Percentiles rank a stretch among this genome's conserved stretches.
Evolutionary conservation across 2,113 vertebrate genomes (phyloP).

Genomic region (Orycteropus afer): DNA sequence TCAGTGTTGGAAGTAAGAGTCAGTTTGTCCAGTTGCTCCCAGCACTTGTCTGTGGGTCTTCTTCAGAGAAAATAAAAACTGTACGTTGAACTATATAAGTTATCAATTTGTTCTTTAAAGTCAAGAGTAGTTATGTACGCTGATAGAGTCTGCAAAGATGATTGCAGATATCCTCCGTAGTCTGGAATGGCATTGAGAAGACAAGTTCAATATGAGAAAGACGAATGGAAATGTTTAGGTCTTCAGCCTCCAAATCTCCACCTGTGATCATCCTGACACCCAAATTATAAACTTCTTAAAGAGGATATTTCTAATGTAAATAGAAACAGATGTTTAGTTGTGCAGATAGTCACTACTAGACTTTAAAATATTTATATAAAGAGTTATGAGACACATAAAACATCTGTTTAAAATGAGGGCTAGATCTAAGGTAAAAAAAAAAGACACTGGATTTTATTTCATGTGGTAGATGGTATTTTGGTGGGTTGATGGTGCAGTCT

Average conservation of each 20-base stretch:
- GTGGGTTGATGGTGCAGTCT: not conserved
- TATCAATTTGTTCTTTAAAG: conserved; percentile 19
- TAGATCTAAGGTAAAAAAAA: not conserved
- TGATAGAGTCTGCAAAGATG: conserved; percentile 35
- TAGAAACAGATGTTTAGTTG: conserved; percentile 53
- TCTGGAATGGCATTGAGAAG: not conserved
- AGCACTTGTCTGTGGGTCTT: not conserved
- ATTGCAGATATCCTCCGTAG: not conserved
- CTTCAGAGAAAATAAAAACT: not conserved
- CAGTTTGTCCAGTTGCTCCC: not conserved
- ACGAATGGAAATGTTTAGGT: conserved; percentile 8
- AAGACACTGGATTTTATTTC: not conserved
- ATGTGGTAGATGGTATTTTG: fast-evolving
- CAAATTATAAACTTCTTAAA: conserved; percentile 30
- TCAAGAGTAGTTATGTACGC: not conserved
- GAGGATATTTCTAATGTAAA: conserved; percentile 4
- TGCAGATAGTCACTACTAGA: not conserved
- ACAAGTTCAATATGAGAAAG: not conserved
- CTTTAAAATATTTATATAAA: conserved; percentile 38
- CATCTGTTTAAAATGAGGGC: not conserved
- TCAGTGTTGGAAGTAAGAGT: not conserved
- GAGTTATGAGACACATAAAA: not conserved
- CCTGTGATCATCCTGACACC: conserved; percentile 30
- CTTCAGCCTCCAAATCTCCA: conserved; percentile 2
- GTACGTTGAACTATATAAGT: not conserved